These are phyloP conservation scores for Rhabdophis nuchalis DNA, from an alignment of 2,797 vertebrate genomes.

Conservation along the genomic window DNA sequence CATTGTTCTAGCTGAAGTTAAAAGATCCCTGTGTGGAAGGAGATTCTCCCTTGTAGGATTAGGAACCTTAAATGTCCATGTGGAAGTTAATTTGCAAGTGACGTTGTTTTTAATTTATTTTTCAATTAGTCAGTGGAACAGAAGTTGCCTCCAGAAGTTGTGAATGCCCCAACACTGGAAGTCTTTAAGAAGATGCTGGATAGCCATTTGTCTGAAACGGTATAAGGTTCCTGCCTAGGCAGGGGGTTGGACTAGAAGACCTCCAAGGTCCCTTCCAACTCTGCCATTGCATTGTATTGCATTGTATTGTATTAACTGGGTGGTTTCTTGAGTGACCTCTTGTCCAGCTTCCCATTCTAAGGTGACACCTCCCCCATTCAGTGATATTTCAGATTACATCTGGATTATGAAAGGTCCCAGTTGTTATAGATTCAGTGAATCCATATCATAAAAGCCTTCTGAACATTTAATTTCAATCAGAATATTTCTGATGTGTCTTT, in stretches of 20 bases:
- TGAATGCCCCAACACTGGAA: too few species aligned
- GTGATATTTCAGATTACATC: background rate
- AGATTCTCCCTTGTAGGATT: background rate
- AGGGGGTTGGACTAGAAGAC: too few species aligned
- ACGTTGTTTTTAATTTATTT: background rate
- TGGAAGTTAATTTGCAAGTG: background rate
- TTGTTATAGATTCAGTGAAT: background rate
- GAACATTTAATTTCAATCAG: background rate
- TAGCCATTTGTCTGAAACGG: too few species aligned
- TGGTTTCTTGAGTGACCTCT: background rate
- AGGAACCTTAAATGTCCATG: background rate
- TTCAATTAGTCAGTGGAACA: too few species aligned
- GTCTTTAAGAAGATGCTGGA: too few species aligned
- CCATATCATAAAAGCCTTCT: background rate
- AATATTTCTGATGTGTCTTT: background rate
- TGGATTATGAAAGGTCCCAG: background rate
- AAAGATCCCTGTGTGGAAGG: background rate
- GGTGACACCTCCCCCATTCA: background rate
- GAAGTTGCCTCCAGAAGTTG: too few species aligned
- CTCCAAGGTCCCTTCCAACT: too few species aligned
- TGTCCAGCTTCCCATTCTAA: background rate
- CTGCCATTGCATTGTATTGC: too few species aligned
- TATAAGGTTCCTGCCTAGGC: too few species aligned
- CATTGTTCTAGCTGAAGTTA: background rate
- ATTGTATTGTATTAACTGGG: too few species aligned